Conservation (phyloP, 2,113 vertebrate genomes). For the Mustela nigripes region DNA sequence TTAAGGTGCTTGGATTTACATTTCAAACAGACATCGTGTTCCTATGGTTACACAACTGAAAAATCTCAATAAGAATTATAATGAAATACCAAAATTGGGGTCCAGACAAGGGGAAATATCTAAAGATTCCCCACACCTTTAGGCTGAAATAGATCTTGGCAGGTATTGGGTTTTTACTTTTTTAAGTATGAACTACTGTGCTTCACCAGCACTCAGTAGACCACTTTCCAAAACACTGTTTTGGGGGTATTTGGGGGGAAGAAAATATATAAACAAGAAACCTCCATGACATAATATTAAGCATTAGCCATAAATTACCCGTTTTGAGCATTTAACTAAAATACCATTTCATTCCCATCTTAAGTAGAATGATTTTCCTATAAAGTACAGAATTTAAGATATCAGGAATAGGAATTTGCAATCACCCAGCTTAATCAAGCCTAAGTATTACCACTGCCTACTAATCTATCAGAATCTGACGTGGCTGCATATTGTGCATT, state of each 20-base stretch:
- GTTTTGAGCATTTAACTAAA: constrained; percentile 11
- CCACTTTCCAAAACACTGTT: not conserved
- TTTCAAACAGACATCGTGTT: not conserved
- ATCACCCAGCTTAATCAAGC: not conserved
- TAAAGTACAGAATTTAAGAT: not conserved
- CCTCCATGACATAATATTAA: not conserved
- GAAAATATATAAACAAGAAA: not conserved
- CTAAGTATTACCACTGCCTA: not conserved
- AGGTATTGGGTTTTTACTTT: not conserved
- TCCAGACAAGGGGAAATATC: not conserved
- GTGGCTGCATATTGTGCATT: not conserved
- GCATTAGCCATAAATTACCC: not conserved
- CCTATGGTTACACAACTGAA: not conserved
- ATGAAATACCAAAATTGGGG: not conserved
- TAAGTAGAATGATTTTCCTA: not conserved
- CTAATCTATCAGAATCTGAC: not conserved
- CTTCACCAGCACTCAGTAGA: not conserved
- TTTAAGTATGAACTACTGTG: not conserved
- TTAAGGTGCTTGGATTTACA: not conserved
- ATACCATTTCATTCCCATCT: not conserved
- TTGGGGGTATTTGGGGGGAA: not conserved
- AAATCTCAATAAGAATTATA: not conserved
- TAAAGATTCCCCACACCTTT: not conserved
- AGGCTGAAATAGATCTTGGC: not conserved
- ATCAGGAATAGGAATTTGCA: not conserved